Conservation (phyloP, 1,140 invertebrate species). For the Bombus ignitus region DNA sequence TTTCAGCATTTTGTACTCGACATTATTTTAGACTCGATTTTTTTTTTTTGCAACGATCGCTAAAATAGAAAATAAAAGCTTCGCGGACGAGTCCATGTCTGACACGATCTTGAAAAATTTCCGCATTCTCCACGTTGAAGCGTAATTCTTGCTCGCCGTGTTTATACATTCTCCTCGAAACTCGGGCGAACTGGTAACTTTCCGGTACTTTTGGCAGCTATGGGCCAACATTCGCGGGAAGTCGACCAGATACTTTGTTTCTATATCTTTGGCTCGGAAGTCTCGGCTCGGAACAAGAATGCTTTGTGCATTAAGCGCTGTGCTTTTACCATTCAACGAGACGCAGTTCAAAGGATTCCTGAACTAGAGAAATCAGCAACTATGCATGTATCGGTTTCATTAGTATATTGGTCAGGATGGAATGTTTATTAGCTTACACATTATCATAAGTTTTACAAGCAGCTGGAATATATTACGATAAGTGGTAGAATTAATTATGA, state of each 20-base stretch:
- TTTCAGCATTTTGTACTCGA: background rate
- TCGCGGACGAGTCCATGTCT: background rate
- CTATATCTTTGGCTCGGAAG: background rate
- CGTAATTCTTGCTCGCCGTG: no score
- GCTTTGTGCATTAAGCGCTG: background rate
- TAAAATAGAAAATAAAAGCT: background rate
- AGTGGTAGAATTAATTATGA: background rate
- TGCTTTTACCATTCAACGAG: background rate
- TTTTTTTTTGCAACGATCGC: background rate
- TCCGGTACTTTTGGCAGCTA: background rate
- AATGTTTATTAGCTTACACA: background rate
- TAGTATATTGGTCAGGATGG: background rate
- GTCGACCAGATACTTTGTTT: background rate
- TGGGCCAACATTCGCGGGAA: no score
- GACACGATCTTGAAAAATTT: background rate
- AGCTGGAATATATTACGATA: background rate
- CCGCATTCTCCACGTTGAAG: background rate
- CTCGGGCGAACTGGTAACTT: background rate
- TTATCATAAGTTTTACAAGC: background rate
- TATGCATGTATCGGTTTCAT: background rate
- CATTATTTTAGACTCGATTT: no score
- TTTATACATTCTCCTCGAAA: background rate
- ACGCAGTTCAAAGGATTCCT: background rate
- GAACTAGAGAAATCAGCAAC: background rate
- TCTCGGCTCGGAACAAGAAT: no score